Conservation (phyloP, 2,888 invertebrate genomes). For the Leucophenga maculata region DNA sequence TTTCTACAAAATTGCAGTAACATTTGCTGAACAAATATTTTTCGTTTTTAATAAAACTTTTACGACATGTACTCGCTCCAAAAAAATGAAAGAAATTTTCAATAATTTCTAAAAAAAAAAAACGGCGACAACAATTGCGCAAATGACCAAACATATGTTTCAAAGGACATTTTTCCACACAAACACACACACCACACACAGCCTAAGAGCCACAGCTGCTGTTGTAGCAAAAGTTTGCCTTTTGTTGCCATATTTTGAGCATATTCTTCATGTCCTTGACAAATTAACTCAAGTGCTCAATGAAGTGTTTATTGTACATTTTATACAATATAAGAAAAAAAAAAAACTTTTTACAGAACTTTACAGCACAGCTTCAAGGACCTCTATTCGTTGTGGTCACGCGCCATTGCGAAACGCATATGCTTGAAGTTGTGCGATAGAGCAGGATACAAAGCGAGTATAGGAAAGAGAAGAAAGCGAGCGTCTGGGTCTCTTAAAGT, state of each 20-base stretch:
- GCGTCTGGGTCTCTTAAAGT: constrained; percentile 49
- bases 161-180: background rate
- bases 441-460: background rate
- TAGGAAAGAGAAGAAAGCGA: constrained; percentile 6
- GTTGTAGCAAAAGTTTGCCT: background rate
- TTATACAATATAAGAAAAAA: background rate
- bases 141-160: constrained; percentile 41
- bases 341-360: constrained; percentile 6
- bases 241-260: constrained; percentile 5
- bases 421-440: too few relatives aligned
- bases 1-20: background rate
- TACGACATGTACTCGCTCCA: constrained; percentile 53
- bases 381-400: background rate
- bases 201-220: background rate
- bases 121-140: too few relatives aligned
- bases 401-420: background rate
- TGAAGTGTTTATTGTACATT: constrained; percentile 62
- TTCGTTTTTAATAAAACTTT: constrained; percentile 56
- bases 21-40: too few relatives aligned
- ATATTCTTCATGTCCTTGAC: constrained; percentile 51
- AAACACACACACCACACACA: background rate
- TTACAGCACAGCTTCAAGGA: background rate
- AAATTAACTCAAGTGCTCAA: constrained; percentile 64
- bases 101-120: constrained; percentile 49
- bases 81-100: constrained; percentile 55